Evolutionary conservation across 1,140 invertebrate species (phyloP).

Genomic region (Drosophila pseudoananassae): DNA sequence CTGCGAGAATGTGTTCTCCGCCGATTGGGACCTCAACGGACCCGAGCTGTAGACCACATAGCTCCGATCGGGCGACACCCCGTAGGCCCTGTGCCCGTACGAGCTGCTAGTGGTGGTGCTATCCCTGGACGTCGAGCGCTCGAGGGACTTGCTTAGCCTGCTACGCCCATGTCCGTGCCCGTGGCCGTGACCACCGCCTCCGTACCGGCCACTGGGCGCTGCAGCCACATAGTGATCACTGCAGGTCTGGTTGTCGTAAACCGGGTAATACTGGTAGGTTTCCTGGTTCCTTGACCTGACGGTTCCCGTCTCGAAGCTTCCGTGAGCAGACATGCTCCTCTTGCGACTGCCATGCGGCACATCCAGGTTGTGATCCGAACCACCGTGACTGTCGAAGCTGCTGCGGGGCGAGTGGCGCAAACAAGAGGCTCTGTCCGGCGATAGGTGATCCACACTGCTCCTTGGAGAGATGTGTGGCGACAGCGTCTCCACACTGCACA

Average conservation of each 20-base stretch:
- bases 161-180: slow-evolving; percentile 24
- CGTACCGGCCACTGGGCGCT: slow-evolving; percentile 60
- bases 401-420: slow-evolving; percentile 76
- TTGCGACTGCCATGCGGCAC: slow-evolving; percentile 69
- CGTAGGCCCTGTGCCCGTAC: slow-evolving; percentile 69
- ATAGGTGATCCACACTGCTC: slow-evolving; percentile 76
- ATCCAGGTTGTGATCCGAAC: slow-evolving; percentile 76
- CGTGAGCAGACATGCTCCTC: slow-evolving; percentile 80
- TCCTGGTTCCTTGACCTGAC: slow-evolving; percentile 49
- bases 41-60: slow-evolving; percentile 72
- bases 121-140: slow-evolving; percentile 77
- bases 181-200: neutral
- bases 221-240: slow-evolving; percentile 82
- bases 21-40: slow-evolving; percentile 79
- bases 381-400: slow-evolving; percentile 79
- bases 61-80: slow-evolving; percentile 76
- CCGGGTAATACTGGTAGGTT: slow-evolving; percentile 82
- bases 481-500: slow-evolving; percentile 63
- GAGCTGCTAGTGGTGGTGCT: slow-evolving; percentile 73
- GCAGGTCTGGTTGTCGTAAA: slow-evolving; percentile 82
- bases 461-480: slow-evolving; percentile 77
- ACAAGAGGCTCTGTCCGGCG: slow-evolving; percentile 72
- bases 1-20: slow-evolving; percentile 78
- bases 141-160: slow-evolving; percentile 76
- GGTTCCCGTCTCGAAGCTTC: slow-evolving; percentile 75